Base-by-base conservation (phyloP, 2,113 vertebrate species). In the Hippocampus comes region DNA sequence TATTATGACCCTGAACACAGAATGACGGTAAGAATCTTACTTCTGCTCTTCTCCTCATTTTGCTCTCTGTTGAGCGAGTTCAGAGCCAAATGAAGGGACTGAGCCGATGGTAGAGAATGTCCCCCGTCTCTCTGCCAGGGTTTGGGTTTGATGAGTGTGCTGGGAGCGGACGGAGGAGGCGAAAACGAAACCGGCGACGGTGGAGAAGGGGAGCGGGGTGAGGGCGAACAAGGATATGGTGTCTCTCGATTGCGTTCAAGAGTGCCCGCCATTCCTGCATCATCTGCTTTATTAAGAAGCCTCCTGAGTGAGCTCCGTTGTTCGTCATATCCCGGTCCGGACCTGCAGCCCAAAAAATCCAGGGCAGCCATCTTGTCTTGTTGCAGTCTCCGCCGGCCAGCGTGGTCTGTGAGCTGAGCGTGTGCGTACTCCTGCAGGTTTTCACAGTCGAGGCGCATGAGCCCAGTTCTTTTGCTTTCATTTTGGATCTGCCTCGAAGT, bases 291-390 rank as follows among this genome's bases (percentile, higher is more conserved):
- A 68, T 86, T 85, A 83, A 93, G 86, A 48, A 93, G 89, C 77
- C 92, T 88, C 71, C 93, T 91, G 43, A 93, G 86, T 0, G 93
- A 93, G 74, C 88, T 92, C 1, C 76, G 83, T 5, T 87, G 83
- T 4, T 88, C 90, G 1, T 93, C 86, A 0, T 84, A 86, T 14
- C 81, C 81, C 12, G 68, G 68, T 71, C 82, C 75, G 5, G 81
- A 80, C 49, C 83, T 79, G 63, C 88, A 82, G 34, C 90, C 83
- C 48, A 92, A 87, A 60, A 95, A 93, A 69, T 94, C 93, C 7
- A 95, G 83, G 70, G 93, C 88, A 0, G 93, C 89, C 91, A 92
- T 89, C 82, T 92, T 93, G 38, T 93, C 92, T 63, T 93, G 94
- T 80, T 92, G 92, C 23, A 94, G 90, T 23, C 90, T 75, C 12